Conservation (phyloP, 2,888 invertebrate genomes). For the Trisateles emortualis region DNA sequence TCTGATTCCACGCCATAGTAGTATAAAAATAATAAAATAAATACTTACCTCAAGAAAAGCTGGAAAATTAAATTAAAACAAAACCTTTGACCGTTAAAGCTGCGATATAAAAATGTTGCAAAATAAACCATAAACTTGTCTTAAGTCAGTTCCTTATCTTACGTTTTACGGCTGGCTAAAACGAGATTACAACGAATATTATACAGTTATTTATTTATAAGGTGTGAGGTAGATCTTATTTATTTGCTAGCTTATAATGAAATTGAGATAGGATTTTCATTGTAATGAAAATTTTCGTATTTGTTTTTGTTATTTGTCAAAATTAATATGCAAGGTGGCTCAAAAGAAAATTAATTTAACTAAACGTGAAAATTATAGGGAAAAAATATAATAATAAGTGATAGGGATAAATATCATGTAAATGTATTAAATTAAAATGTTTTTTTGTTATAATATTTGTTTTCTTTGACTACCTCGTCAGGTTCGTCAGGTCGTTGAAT, state of each 20-base stretch:
- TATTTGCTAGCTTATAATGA: constrained; percentile 15
- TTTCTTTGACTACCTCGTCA: too few relatives aligned
- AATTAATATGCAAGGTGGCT: constrained; percentile 4
- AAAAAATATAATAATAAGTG: too few relatives aligned
- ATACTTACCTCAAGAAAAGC: too few relatives aligned
- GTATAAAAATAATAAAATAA: too few relatives aligned
- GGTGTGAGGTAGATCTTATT: constrained; percentile 12
- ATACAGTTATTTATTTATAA: constrained; percentile 35
- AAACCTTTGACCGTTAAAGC: constrained; percentile 38
- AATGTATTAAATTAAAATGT: too few relatives aligned
- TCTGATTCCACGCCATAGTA: too few relatives aligned
- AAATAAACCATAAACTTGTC: constrained; percentile 37
- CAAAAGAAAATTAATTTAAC: not conserved
- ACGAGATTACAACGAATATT: constrained; percentile 38
- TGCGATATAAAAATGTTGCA: constrained; percentile 38
- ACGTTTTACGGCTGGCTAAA: constrained; percentile 32
- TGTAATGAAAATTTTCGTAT: constrained; percentile 3
- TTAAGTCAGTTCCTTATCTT: constrained; percentile 33
- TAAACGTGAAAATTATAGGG: not conserved
- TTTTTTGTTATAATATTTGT: too few relatives aligned
- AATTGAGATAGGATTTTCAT: constrained; percentile 18
- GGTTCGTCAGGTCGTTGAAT: too few relatives aligned
- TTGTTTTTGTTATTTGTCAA: constrained; percentile 2
- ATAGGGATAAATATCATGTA: too few relatives aligned
- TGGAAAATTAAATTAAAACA: too few relatives aligned